phyloP scores from a whole-genome alignment of 2,797 vertebrate species.

The Catostomus latipinnis region DNA sequence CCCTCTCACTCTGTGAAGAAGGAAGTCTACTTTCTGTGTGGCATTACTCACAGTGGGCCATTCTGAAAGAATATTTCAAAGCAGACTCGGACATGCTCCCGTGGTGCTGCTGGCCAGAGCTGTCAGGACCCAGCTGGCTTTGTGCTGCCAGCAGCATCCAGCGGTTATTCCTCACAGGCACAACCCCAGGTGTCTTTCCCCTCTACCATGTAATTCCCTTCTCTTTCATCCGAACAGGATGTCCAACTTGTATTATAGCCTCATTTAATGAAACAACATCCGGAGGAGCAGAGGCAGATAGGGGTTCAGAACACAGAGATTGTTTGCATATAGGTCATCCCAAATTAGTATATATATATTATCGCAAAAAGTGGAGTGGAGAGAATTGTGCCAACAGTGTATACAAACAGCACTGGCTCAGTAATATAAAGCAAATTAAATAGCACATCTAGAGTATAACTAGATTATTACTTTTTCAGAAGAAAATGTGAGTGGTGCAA shows the following conservation, averaged over 20 bases:
- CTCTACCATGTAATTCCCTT: constrained; percentile 61
- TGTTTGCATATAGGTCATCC: constrained; percentile 22
- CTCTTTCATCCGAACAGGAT: constrained; percentile 54
- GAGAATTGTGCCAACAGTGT: constrained; percentile 24
- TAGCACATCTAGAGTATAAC: constrained; percentile 44
- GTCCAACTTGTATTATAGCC: constrained; percentile 39
- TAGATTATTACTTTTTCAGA: not conserved
- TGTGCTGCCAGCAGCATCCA: constrained; percentile 58
- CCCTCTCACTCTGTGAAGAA: constrained; percentile 57
- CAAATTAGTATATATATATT: not conserved
- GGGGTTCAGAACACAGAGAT: constrained; percentile 13
- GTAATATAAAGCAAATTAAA: constrained; percentile 37
- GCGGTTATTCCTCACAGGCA: constrained; percentile 60
- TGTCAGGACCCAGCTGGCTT: constrained; percentile 54
- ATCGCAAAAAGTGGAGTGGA: not conserved
- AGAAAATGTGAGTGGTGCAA: not conserved
- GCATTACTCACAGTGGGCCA: constrained; percentile 49
- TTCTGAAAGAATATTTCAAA: constrained; percentile 48
- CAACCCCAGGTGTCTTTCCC: constrained; percentile 69
- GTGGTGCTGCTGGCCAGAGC: constrained; percentile 57
- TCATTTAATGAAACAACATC: constrained; percentile 40
- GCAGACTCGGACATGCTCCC: constrained; percentile 42
- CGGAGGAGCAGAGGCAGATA: constrained; percentile 11
- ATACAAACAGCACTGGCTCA: constrained; percentile 42
- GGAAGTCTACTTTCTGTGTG: constrained; percentile 50